These are phyloP conservation scores for Lerista edwardsae DNA, from an alignment of 2,797 vertebrate genomes.

Conservation along the genomic window DNA sequence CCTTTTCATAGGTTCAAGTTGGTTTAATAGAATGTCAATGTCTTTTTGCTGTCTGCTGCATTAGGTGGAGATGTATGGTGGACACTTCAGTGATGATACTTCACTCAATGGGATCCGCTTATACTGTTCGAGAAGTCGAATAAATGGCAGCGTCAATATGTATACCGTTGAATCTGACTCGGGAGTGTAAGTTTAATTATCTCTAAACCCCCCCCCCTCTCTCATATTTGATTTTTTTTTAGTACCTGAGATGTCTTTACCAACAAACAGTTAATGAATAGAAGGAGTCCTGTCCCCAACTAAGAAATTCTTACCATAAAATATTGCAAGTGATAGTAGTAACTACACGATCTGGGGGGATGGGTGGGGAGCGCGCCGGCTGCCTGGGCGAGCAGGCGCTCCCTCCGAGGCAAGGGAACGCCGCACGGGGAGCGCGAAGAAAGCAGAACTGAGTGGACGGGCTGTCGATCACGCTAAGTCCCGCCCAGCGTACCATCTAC, in stretches of 20 bases:
- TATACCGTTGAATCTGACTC: conserved; percentile 66
- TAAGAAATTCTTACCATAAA: too few relatives aligned
- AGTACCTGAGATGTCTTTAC: conserved; percentile 15
- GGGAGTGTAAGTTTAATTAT: conserved; percentile 65
- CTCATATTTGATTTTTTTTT: conserved; percentile 36
- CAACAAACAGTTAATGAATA: too few relatives aligned
- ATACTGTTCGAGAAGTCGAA: conserved; percentile 63
- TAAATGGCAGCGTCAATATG: conserved; percentile 45
- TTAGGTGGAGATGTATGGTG: conserved; percentile 73
- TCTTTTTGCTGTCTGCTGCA: conserved; percentile 14
- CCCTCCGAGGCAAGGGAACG: too few relatives aligned
- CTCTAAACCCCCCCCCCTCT: background rate
- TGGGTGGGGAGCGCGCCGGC: too few relatives aligned
- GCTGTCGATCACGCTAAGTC: too few relatives aligned
- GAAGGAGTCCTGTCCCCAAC: too few relatives aligned
- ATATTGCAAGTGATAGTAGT: too few relatives aligned
- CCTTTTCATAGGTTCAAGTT: background rate
- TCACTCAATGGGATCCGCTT: conserved; percentile 78
- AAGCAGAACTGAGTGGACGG: too few relatives aligned
- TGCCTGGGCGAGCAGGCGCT: too few relatives aligned
- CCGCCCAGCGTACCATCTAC: too few relatives aligned
- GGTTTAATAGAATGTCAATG: background rate
- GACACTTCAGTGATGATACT: conserved; percentile 70
- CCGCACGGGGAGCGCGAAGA: too few relatives aligned
- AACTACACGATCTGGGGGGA: too few relatives aligned